phyloP scores from a whole-genome alignment of 2,888 invertebrate species.

The Neelides folsomi region DNA sequence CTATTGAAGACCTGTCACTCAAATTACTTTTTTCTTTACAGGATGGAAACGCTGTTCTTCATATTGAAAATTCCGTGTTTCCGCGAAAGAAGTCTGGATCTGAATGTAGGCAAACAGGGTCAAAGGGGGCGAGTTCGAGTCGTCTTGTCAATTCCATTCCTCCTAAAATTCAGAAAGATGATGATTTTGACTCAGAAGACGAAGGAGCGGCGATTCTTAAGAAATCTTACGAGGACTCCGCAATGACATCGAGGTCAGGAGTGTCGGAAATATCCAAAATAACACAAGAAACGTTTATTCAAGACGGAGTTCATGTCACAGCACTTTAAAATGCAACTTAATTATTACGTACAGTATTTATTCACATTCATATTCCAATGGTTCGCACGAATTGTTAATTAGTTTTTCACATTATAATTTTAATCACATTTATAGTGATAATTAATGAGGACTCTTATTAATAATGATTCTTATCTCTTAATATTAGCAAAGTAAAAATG shows the following conservation, averaged over 20 bases:
- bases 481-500: too few species aligned
- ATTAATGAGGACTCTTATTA: too few species aligned
- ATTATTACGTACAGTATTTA: too few species aligned
- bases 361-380: too few species aligned
- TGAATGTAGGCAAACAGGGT: conserved; percentile 2
- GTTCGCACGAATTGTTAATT: too few species aligned
- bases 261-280: conserved; percentile 16
- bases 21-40: conserved; percentile 2
- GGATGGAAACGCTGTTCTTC: conserved; percentile 71
- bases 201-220: conserved; percentile 25
- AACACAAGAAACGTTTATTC: conserved; percentile 26
- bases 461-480: too few species aligned
- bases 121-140: conserved; percentile 12
- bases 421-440: too few species aligned
- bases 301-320: conserved; percentile 31
- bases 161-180: neutral
- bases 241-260: conserved; percentile 12
- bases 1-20: too few species aligned
- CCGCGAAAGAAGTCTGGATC: conserved; percentile 39
- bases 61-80: conserved; percentile 76
- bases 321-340: conserved; percentile 21
- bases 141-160: neutral
- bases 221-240: conserved; percentile 7
- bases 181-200: conserved; percentile 19
- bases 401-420: too few species aligned